Base-by-base conservation (phyloP, 1,140 invertebrate genomes). In the Bombus picipes region DNA sequence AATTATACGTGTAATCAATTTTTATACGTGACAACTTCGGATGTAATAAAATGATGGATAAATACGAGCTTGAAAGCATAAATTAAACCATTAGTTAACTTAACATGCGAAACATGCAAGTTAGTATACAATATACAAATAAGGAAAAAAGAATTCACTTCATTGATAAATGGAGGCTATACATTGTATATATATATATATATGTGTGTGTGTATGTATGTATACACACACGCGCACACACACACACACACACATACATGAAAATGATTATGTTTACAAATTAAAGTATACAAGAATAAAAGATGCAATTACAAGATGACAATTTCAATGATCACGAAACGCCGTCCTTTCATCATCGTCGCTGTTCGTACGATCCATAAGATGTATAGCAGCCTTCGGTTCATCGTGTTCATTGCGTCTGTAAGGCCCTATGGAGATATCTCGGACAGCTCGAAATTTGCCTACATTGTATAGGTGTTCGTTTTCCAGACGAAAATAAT, bases 401-500 rank as follows among this genome's bases (percentile, higher is more conserved):
- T 94, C 92, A 65, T 95, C 90, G 57, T 95, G 94, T 18, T 94
- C 92, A 0, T 95, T 95, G 13, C 95, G 43, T 73, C 41, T 97
- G 81, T 98, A 96, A 4, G 98, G 98, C 18, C 97, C 98, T 41
- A 99, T 97, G 6, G 97, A 98, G 88, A 99, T 99, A 93, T 90
- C 88, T 32, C 89, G 94, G 2, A 99, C 98, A 1, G 98, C 98
- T 94, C 98, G 96, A 95, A 99, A 99, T 95, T 99, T 98, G 95
- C 98, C 98, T 95, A 98, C 98, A 95, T 99, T 99, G 95, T 99
- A 99, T 32, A 99, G 95, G 96, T 99, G 98, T 93, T 99, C 98
- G 95, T 99, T 99, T 95, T 99, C 98, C 85, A 99, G 94, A 25
- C 98, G 98, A 95, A 99, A 98, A 94, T 98, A 99, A 94, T 99